Evolutionary conservation across 2,797 vertebrate genomes (phyloP), one percentile per base, ranked within the genome.

Genomic region (Euphonia xanthogaster): DNA sequence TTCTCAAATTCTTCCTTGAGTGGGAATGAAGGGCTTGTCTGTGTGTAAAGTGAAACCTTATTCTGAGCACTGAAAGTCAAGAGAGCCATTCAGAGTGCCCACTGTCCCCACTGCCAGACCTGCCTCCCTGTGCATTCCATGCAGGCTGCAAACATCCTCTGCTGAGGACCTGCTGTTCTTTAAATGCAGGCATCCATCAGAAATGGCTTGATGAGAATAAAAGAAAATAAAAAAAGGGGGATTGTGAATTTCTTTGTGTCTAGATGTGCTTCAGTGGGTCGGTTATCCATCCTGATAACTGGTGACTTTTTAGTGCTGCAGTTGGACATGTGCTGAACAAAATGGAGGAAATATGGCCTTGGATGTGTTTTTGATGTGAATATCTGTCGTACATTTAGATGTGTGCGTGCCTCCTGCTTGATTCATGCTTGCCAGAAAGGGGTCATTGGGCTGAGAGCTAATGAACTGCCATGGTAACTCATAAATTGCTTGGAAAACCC

Each of bases 401-500:
- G 40, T 47, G 53, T 72, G 19, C 4, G 5, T 76, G 88, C 57
- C 57, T 94, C 63, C 55, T 75, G n/a, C 58, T 92, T 93, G 83
- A 84, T 96, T 90, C 86, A 57, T 85, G 77, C 48, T 73, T 0
- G 0, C 30, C 53, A 57, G 88, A 67, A 94, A 78, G 47, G 58
- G 76, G 76, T 86, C 47, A 51, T 66, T 86, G 73, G 73, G 37
- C 73, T 94, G 63, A 79, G 53, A 81, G 83, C 77, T 92, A 93
- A 96, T 88, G 88, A 96, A 82, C 90, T 92, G 74, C 92, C 88
- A 74, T 79, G 61, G 92, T 63, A 93, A 94, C 92, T 87, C 93
- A 96, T 86, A 95, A 95, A 92, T 93, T 82, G 65, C 74, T 85
- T 77, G 88, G 90, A 89, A 94, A 94, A 93, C 72, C 77, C 92